phyloP scores from a whole-genome alignment of 2,113 vertebrate species.

The Copsychus sechellarum region DNA sequence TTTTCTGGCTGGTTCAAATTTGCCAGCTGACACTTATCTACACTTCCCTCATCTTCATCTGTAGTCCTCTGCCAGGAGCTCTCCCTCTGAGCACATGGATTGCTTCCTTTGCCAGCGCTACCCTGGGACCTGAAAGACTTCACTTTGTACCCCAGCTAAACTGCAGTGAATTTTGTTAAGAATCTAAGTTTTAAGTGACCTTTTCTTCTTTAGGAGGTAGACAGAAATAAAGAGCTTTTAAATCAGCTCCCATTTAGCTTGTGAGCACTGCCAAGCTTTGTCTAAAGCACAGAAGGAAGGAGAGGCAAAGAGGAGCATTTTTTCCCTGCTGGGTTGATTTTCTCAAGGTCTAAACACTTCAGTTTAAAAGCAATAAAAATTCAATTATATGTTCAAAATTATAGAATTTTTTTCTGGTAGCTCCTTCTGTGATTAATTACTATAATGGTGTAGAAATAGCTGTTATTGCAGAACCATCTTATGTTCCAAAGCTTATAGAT shows the following conservation, averaged over 20 bases:
- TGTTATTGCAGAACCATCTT: constrained; percentile 65
- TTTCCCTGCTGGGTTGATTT: constrained; percentile 30
- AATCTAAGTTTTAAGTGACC: neutral
- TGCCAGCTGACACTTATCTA: neutral
- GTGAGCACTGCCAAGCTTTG: constrained; percentile 34
- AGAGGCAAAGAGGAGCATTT: neutral
- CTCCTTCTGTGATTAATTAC: constrained; percentile 74
- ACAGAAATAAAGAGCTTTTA: constrained; percentile 23
- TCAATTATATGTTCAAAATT: constrained; percentile 66
- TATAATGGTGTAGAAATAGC: constrained; percentile 60
- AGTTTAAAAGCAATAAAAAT: constrained; percentile 66
- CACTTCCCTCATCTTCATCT: neutral
- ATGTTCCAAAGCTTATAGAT: constrained; percentile 56
- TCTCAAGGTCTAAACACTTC: constrained; percentile 58
- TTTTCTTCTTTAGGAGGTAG: constrained; percentile 19
- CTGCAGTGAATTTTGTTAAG: neutral
- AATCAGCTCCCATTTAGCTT: constrained; percentile 14
- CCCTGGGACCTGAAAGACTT: neutral
- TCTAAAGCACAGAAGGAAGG: constrained; percentile 42
- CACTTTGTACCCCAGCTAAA: neutral
- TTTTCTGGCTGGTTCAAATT: neutral
- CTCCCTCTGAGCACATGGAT: neutral
- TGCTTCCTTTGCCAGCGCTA: neutral
- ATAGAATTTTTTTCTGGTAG: constrained; percentile 53
- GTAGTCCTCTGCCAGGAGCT: neutral